Percentiles rank a stretch among this genome's conserved stretches.
Evolutionary conservation across 1,140 invertebrate species (phyloP).

Genomic region (Pseudoatta argentina): DNA sequence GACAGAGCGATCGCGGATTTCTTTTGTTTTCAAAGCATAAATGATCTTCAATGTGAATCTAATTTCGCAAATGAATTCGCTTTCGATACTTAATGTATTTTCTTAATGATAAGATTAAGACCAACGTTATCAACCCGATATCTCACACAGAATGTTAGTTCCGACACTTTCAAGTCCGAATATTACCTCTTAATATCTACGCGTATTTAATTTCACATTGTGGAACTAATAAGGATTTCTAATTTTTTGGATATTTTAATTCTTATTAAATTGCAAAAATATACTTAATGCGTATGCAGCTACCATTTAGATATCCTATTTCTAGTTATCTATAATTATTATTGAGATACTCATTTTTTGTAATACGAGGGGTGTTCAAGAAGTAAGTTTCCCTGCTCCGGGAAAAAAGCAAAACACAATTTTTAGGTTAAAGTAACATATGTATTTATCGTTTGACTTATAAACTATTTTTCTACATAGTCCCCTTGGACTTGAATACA

Average conservation of each 20-base stretch:
- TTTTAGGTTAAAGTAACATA: no score
- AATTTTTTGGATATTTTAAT: background rate
- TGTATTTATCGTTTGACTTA: no score
- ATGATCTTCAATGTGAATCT: background rate
- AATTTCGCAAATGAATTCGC: background rate
- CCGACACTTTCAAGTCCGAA: background rate
- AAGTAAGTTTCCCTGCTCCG: no score
- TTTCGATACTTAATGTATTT: background rate
- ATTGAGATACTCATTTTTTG: background rate
- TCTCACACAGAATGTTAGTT: slow-evolving; percentile 5
- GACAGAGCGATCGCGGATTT: background rate
- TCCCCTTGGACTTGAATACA: no score
- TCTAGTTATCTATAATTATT: slow-evolving; percentile 4
- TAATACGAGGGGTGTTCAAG: no score
- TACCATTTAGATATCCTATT: background rate
- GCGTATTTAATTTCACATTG: background rate
- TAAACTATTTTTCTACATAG: no score
- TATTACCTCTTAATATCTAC: background rate
- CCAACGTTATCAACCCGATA: background rate
- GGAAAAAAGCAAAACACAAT: no score
- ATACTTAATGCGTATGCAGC: background rate
- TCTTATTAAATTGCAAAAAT: slow-evolving; percentile 12
- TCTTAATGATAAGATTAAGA: slow-evolving; percentile 27
- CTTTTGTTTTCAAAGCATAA: slow-evolving; percentile 8
- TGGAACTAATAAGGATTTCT: background rate